These are phyloP conservation scores for Osmerus mordax DNA, from an alignment of 2,113 vertebrate genomes.

Conservation along the genomic window DNA sequence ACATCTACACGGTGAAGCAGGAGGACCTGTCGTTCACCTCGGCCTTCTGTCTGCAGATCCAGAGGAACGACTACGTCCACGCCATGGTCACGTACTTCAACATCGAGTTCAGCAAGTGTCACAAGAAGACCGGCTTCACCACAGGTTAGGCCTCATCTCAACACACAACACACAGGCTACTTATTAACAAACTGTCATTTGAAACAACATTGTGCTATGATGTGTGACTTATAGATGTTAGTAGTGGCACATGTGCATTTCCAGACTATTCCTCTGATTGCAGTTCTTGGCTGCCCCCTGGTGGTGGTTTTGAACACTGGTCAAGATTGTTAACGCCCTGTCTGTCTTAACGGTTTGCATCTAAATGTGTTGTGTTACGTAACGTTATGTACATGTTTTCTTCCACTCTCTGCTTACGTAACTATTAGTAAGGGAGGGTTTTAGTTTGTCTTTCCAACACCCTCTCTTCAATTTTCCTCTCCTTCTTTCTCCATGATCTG, in stretches of 20 bases:
- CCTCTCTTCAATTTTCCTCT: too few species aligned
- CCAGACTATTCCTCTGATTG: neutral
- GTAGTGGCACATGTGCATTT: too few species aligned
- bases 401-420: slow-evolving; percentile 49
- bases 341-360: neutral
- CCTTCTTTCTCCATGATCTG: slow-evolving; percentile 12
- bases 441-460: slow-evolving; percentile 46
- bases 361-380: slow-evolving; percentile 33
- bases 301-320: slow-evolving; percentile 19
- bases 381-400: slow-evolving; percentile 46
- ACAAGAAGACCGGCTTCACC: slow-evolving; percentile 97
- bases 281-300: slow-evolving; percentile 43
- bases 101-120: slow-evolving; percentile 98
- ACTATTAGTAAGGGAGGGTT: slow-evolving; percentile 54
- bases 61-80: slow-evolving; percentile 94
- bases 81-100: slow-evolving; percentile 97
- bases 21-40: slow-evolving; percentile 92
- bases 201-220: neutral
- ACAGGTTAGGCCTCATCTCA: slow-evolving; percentile 76
- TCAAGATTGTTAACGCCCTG: neutral
- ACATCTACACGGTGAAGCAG: slow-evolving; percentile 93
- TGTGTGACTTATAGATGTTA: too few species aligned
- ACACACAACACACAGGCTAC: too few species aligned
- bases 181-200: neutral
- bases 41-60: slow-evolving; percentile 94